These are phyloP conservation scores for Craterocephalus amniculus DNA, from an alignment of 2,797 vertebrate species.

Conservation along the genomic window DNA sequence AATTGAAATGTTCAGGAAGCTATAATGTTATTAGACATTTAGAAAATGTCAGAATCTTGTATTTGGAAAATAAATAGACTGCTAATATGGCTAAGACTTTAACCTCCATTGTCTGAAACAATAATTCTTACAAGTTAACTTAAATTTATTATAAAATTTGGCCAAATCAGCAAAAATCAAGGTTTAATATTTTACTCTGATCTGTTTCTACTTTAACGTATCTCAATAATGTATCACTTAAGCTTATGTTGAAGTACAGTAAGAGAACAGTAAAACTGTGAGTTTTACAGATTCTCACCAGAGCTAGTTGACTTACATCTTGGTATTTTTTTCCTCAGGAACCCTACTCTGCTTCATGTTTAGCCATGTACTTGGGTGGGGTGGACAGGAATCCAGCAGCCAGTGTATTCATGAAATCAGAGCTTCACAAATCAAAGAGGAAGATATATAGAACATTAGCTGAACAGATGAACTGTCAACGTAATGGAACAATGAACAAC, in stretches of 20 bases:
- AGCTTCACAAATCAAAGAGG: constrained; percentile 4
- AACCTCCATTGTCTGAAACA: constrained; percentile 11
- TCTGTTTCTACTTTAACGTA: neutral
- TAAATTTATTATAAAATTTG: constrained; percentile 5
- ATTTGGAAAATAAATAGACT: neutral
- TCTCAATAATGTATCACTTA: neutral
- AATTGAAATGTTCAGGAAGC: constrained; percentile 8
- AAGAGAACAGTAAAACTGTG: neutral
- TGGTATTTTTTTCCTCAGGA: neutral
- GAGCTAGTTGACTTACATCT: neutral
- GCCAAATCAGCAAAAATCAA: neutral
- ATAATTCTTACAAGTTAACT: constrained; percentile 5
- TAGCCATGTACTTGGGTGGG: neutral
- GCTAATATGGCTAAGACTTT: neutral
- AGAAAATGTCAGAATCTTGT: neutral
- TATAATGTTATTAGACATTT: constrained; percentile 5
- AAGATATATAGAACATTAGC: neutral
- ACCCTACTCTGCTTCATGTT: neutral
- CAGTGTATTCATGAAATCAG: neutral
- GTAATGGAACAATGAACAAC: neutral
- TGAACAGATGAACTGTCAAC: neutral
- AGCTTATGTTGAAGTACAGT: neutral
- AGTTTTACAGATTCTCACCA: neutral
- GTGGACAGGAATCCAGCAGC: neutral
- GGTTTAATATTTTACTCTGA: neutral